Conservation (phyloP, 2,113 vertebrate species). For the Caretta caretta region DNA sequence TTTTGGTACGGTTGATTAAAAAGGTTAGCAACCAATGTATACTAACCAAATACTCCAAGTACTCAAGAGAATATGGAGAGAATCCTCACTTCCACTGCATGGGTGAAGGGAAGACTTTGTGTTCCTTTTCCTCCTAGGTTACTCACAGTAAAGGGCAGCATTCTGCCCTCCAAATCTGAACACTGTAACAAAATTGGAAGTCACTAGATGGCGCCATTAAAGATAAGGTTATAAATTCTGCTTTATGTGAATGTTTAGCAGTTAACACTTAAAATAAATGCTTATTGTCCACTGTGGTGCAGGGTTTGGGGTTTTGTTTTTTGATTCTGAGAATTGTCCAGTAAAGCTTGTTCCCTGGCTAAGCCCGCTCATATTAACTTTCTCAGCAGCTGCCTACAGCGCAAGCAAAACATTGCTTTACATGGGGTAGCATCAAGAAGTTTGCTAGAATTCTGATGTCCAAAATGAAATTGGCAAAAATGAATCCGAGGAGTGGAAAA, state of each 20-base stretch:
- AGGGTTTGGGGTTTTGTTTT: background rate
- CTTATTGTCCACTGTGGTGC: background rate
- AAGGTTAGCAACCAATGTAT: conserved; percentile 29
- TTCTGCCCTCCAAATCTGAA: conserved; percentile 15
- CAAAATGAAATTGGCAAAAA: background rate
- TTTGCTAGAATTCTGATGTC: background rate
- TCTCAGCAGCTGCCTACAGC: background rate
- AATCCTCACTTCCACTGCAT: background rate
- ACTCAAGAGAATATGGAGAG: conserved; percentile 38
- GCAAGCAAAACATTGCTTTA: background rate
- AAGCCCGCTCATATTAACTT: background rate
- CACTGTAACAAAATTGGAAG: background rate
- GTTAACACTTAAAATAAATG: background rate
- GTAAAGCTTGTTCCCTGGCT: background rate
- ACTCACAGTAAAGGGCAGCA: background rate
- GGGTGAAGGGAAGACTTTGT: conserved; percentile 26
- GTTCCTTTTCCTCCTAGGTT: conserved; percentile 22
- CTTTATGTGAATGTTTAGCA: background rate
- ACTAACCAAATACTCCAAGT: conserved; percentile 36
- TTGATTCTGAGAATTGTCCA: no score
- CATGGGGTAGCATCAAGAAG: background rate
- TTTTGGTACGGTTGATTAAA: background rate
- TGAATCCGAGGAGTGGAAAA: background rate
- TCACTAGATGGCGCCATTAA: background rate
- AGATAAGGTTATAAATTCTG: background rate